Base-by-base conservation (phyloP, 2,888 invertebrate species). In the Encarsia formosa region DNA sequence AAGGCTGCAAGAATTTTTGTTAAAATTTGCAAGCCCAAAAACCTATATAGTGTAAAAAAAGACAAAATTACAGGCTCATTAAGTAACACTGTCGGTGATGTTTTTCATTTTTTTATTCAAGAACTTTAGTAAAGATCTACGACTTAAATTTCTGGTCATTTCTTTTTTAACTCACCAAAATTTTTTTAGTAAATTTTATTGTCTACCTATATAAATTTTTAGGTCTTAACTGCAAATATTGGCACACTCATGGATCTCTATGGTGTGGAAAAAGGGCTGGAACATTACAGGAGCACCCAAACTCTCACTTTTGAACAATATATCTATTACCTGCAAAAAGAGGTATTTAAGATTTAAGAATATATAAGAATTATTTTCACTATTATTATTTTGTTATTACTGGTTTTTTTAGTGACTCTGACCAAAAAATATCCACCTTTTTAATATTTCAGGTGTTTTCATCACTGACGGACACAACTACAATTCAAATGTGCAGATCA, bases 171-270 rank as follows among this genome's bases (percentile, higher is more conserved):
- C n/a, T n/a, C n/a, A n/a, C n/a, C n/a, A n/a, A n/a, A n/a, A n/a
- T n/a, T 19, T 47, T 32, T 57, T 38, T 41, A 57, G 5, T 8
- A 32, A 5, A 24, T n/a, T n/a, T n/a, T n/a, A 22, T 32, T 46
- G 15, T 56, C 31, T 63, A 46, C n/a, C n/a, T n/a, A n/a, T n/a
- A n/a, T n/a, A n/a, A n/a, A n/a, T n/a, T n/a, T n/a, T 34, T 71
- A 90, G 90, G 89, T 89, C 11, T 75, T 90, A 42, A 89, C 89
- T 29, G 88, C 89, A 1, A 90, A 88, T 68, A 83, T 90, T 44
- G 90, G 88, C 8, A 87, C 87, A 1, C 75, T 87, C 3, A 77
- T 90, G 37, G 88, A 88, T 67, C 76, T 88, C 20, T 86, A 87
- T 65, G 87, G 87, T 1, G 85, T 89, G 3, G 89, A 90, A 73